These are phyloP conservation scores for Batillaria attramentaria DNA, from an alignment of 1,140 invertebrate species.

Conservation along the genomic window DNA sequence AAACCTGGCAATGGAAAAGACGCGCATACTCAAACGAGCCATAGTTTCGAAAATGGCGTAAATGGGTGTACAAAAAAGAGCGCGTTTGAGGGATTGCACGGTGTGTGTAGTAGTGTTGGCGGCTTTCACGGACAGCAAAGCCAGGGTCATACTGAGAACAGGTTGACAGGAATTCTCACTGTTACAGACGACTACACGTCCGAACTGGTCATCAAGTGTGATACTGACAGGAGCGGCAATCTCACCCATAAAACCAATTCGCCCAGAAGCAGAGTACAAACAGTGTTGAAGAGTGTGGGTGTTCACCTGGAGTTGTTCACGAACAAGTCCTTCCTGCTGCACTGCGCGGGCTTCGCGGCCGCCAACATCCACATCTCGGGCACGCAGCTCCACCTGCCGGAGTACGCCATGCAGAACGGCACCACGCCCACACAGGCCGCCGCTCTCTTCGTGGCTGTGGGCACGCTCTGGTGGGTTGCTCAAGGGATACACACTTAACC, in stretches of 20 bases:
- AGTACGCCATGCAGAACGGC: neutral
- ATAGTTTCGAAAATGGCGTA: too few species aligned
- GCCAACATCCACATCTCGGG: neutral
- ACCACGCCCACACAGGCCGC: neutral
- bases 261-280: neutral
- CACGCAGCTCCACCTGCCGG: neutral
- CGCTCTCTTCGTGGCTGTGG: neutral
- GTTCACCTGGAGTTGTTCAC: neutral
- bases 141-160: neutral
- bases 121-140: too few species aligned
- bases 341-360: neutral
- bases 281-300: neutral
- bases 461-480: neutral
- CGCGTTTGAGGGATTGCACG: too few species aligned
- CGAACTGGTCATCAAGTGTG: too few species aligned
- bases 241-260: neutral
- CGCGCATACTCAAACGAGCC: too few species aligned
- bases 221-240: too few species aligned
- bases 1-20: too few species aligned
- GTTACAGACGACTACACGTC: too few species aligned
- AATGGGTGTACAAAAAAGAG: too few species aligned
- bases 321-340: neutral
- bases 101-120: too few species aligned
- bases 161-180: neutral
- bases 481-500: too few species aligned